These are phyloP conservation scores for Yponomeuta evonymella DNA, from an alignment of 2,888 invertebrate genomes.

Conservation along the genomic window DNA sequence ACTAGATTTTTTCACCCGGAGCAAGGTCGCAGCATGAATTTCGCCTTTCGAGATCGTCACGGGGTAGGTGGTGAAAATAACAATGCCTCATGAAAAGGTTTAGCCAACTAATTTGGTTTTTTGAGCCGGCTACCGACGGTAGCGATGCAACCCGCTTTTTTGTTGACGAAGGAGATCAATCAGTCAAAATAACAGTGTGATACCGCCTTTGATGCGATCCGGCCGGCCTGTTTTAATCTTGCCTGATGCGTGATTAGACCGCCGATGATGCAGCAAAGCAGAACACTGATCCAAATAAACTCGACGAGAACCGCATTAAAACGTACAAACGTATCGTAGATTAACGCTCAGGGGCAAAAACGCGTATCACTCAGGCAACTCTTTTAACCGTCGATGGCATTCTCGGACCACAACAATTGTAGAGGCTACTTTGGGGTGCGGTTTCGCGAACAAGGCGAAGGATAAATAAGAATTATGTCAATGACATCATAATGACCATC, in stretches of 20 bases:
- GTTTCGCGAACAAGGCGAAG: constrained; percentile 42
- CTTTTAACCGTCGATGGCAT: constrained; percentile 28
- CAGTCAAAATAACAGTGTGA: constrained; percentile 77
- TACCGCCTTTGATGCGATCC: constrained; percentile 75
- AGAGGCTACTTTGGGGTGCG: constrained; percentile 28
- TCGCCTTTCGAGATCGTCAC: constrained; percentile 62
- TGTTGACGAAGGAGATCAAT: constrained; percentile 68
- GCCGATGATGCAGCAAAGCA: constrained; percentile 70
- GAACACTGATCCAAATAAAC: constrained; percentile 15
- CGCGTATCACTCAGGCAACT: neutral
- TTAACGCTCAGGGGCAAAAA: constrained; percentile 5
- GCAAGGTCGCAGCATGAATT: constrained; percentile 73
- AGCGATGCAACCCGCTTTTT: constrained; percentile 68
- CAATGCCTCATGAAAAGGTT: constrained; percentile 75
- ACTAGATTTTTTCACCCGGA: constrained; percentile 60
- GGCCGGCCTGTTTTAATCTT: constrained; percentile 73
- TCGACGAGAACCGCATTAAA: constrained; percentile 12
- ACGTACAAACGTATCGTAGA: constrained; percentile 12
- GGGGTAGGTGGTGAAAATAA: constrained; percentile 72
- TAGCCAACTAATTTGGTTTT: constrained; percentile 76
- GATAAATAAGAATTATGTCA: constrained; percentile 58
- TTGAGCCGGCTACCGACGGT: constrained; percentile 71
- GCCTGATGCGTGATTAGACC: constrained; percentile 73
- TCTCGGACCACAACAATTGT: constrained; percentile 35
- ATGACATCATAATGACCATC: constrained; percentile 60